Evolutionary conservation across 2,888 invertebrate genomes (phyloP).

Genomic region (Gibbula magus): DNA sequence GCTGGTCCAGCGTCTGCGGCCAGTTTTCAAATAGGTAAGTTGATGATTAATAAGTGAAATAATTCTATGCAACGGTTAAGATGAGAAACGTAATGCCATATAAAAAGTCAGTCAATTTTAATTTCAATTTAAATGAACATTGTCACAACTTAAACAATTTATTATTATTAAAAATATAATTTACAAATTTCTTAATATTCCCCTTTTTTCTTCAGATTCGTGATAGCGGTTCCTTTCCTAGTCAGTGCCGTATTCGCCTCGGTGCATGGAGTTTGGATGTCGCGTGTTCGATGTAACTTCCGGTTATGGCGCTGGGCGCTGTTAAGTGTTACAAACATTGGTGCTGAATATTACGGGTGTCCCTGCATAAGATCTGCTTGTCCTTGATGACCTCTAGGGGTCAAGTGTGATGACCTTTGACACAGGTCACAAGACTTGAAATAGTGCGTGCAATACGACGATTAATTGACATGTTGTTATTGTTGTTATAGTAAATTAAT

Average conservation of each 20-base stretch:
- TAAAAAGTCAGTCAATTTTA: background rate
- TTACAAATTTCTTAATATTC: background rate
- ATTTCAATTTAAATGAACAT: background rate
- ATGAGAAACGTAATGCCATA: too few relatives aligned
- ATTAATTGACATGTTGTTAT: slow-evolving; percentile 2
- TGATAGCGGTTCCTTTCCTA: background rate
- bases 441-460: slow-evolving; percentile 9
- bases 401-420: too few relatives aligned
- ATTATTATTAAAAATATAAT: background rate
- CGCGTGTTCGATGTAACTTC: background rate
- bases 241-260: background rate
- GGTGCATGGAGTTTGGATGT: background rate
- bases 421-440: background rate
- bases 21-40: too few relatives aligned
- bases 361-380: too few relatives aligned
- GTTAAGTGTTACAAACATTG: background rate
- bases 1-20: too few relatives aligned
- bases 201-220: background rate
- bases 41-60: too few relatives aligned
- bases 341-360: slow-evolving; percentile 8
- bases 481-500: slow-evolving; percentile 5
- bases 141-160: background rate
- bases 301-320: background rate
- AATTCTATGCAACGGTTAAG: too few relatives aligned
- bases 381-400: too few relatives aligned